phyloP scores from a whole-genome alignment of 2,888 invertebrate species.

The Labia minor region DNA sequence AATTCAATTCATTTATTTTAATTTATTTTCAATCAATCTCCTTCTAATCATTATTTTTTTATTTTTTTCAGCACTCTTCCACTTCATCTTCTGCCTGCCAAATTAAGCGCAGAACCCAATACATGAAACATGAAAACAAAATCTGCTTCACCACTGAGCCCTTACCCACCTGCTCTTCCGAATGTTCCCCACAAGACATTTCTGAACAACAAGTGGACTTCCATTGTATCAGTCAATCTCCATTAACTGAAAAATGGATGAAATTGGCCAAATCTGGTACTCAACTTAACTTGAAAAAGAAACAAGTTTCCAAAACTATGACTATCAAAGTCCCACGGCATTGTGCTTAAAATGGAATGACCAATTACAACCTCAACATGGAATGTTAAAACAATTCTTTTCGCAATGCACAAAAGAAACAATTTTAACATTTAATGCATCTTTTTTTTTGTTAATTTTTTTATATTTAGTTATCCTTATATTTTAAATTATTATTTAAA shows the following conservation, averaged over 20 bases:
- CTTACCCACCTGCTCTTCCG: constrained; percentile 44
- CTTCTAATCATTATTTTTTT: no score
- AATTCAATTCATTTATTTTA: no score
- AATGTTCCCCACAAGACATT: constrained; percentile 39
- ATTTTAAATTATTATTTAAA: neutral
- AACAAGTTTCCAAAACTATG: constrained; percentile 34
- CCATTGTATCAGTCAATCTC: constrained; percentile 34
- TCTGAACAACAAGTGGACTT: constrained; percentile 40
- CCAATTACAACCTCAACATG: neutral
- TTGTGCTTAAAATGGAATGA: constrained; percentile 15
- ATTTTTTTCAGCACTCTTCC: neutral
- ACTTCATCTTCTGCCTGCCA: neutral
- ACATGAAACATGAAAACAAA: constrained; percentile 35
- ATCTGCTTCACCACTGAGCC: constrained; percentile 51
- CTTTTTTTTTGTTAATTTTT: neutral
- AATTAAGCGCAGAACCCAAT: constrained; percentile 5
- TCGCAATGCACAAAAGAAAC: neutral
- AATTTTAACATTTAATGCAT: neutral
- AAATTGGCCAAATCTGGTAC: constrained; percentile 38
- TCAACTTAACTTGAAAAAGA: constrained; percentile 41
- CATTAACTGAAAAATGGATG: constrained; percentile 31
- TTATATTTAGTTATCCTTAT: neutral
- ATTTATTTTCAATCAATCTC: no score
- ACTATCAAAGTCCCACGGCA: constrained; percentile 34
- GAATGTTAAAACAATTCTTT: neutral